A percentile compares a stretch with the other conserved stretches of the same genome.
Conservation (phyloP, 2,113 vertebrate genomes). For the Alligator mississippiensis region DNA sequence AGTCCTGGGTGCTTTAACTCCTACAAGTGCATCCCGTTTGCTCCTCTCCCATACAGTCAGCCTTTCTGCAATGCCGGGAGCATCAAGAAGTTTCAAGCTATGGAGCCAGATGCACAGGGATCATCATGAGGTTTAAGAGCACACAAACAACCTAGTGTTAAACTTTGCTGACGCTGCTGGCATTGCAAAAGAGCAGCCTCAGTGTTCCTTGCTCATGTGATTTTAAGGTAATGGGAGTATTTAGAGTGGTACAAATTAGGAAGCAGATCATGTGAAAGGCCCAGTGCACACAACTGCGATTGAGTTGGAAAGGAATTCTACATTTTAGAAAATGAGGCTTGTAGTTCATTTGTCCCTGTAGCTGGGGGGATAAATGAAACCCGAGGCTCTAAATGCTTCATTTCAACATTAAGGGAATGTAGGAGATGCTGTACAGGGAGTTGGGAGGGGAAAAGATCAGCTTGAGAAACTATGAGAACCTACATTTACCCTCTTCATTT, state of each 20-base stretch:
- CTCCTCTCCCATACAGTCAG: constrained; percentile 3
- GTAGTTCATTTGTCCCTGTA: neutral
- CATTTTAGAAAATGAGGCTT: neutral
- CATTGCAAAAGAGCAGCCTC: constrained; percentile 32
- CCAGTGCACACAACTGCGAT: fast-evolving
- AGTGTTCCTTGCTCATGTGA: constrained; percentile 36
- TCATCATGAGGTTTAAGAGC: constrained; percentile 55
- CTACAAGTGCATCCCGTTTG: constrained; percentile 1
- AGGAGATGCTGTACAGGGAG: neutral
- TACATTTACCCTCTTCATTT: neutral
- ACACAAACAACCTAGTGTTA: constrained; percentile 66
- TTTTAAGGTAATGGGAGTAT: constrained; percentile 55
- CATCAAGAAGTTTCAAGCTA: constrained; percentile 42
- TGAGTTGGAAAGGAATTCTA: neutral
- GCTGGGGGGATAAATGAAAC: neutral
- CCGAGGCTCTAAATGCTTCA: neutral
- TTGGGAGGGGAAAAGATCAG: neutral
- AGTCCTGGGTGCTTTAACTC: neutral
- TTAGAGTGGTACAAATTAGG: constrained; percentile 32
- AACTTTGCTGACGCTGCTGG: constrained; percentile 63
- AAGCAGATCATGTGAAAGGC: constrained; percentile 15
- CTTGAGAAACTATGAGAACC: neutral
- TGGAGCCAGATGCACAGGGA: constrained; percentile 41
- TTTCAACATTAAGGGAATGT: neutral
- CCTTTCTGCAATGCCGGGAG: neutral